These are phyloP conservation scores for Nematolebias whitei DNA, from an alignment of 2,113 vertebrate species.

Conservation along the genomic window DNA sequence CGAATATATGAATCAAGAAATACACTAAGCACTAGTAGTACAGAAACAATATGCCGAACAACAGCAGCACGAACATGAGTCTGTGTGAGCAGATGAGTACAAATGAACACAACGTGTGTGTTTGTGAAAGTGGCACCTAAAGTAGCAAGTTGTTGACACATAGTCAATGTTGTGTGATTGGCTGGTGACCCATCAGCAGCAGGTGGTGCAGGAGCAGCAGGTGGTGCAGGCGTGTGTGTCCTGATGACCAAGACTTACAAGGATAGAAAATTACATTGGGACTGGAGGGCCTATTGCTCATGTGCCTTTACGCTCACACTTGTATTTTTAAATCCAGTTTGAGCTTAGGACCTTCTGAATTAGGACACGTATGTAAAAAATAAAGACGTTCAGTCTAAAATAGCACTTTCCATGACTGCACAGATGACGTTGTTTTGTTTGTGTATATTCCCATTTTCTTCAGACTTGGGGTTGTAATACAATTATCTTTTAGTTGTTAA, in stretches of 20 bases:
- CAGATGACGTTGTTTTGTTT: neutral
- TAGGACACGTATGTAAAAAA: neutral
- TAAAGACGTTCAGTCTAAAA: neutral
- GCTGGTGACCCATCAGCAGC: slow-evolving; percentile 28
- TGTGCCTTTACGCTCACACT: neutral
- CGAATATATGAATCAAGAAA: no score
- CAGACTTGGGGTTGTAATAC: neutral
- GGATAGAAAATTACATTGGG: slow-evolving; percentile 26
- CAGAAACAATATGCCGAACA: no score
- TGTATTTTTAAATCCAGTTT: neutral
- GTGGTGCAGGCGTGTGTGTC: slow-evolving; percentile 12
- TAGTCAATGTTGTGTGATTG: slow-evolving; percentile 49
- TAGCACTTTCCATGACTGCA: neutral
- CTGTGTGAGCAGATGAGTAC: no score
- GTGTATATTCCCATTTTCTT: neutral
- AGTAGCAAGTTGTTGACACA: slow-evolving; percentile 26
- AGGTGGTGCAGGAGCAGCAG: neutral
- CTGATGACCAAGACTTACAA: slow-evolving; percentile 18
- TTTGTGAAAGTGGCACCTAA: neutral
- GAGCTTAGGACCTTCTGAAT: neutral
- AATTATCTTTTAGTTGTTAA: neutral
- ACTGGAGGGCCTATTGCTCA: slow-evolving; percentile 8
- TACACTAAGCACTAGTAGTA: no score
- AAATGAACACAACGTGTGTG: no score
- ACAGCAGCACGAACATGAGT: no score